These are phyloP conservation scores for Tenebrosternarchus preto DNA, from an alignment of 2,113 vertebrate species.

Conservation along the genomic window DNA sequence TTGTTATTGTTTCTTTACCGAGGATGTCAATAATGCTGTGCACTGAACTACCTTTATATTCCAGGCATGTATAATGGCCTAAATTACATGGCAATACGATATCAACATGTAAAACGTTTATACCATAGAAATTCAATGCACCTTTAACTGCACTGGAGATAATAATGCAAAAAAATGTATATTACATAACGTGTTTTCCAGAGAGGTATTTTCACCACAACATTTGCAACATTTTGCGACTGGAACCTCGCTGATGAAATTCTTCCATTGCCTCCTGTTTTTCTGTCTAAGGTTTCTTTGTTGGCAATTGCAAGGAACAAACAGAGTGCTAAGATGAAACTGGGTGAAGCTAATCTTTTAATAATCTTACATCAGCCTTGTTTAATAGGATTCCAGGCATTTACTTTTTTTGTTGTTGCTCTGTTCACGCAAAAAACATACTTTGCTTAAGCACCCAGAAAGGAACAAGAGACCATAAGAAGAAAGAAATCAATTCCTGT, in stretches of 20 bases:
- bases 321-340: constrained; percentile 65
- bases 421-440: constrained; percentile 17
- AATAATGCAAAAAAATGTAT: no score
- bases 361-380: constrained; percentile 71
- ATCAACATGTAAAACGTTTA: no score
- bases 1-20: neutral
- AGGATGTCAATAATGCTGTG: neutral
- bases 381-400: constrained; percentile 58
- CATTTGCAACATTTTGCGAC: neutral
- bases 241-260: constrained; percentile 51
- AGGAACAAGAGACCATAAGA: constrained; percentile 16
- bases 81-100: no score
- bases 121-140: no score
- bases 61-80: neutral
- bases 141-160: no score
- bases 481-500: constrained; percentile 26
- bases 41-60: no score
- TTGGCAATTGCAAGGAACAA: constrained; percentile 63
- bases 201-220: neutral
- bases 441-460: constrained; percentile 17
- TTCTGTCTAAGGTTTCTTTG: constrained; percentile 62
- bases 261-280: constrained; percentile 26
- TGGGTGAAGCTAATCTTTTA: constrained; percentile 76
- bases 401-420: constrained; percentile 41
- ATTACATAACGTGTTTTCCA: no score